These are phyloP conservation scores for Pan troglodytes DNA, from an alignment of 2,113 vertebrate species.

Conservation along the genomic window DNA sequence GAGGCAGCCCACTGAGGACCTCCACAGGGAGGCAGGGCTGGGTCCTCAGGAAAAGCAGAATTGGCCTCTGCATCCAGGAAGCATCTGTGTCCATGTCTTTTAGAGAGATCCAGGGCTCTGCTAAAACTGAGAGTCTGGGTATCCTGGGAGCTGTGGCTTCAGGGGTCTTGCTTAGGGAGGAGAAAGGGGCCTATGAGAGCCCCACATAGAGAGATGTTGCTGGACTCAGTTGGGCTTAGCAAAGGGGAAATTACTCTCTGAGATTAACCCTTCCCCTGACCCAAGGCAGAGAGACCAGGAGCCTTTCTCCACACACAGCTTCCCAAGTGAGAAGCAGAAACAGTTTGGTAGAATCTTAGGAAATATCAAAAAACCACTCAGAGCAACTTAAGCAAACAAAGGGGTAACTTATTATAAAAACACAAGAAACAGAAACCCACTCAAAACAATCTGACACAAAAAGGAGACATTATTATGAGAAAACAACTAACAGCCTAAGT, in stretches of 20 bases:
- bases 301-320: background rate
- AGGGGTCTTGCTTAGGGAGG: background rate
- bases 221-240: background rate
- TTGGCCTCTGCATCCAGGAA: background rate
- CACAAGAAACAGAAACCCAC: background rate
- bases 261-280: background rate
- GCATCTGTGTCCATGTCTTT: background rate
- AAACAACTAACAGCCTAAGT: background rate
- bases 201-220: background rate
- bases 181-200: background rate
- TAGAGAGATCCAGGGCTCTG: background rate
- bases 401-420: background rate
- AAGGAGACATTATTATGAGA: background rate
- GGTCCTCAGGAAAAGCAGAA: background rate
- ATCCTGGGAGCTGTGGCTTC: background rate
- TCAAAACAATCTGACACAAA: constrained; percentile 11
- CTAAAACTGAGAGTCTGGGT: background rate
- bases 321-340: background rate
- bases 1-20: background rate
- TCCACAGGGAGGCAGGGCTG: background rate
- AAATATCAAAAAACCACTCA: background rate
- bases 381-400: background rate
- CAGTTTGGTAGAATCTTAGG: background rate
- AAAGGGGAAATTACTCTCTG: background rate
- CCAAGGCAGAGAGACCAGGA: background rate